Base-by-base conservation (phyloP, 1,140 invertebrate species). In the Coptotermes formosanus region DNA sequence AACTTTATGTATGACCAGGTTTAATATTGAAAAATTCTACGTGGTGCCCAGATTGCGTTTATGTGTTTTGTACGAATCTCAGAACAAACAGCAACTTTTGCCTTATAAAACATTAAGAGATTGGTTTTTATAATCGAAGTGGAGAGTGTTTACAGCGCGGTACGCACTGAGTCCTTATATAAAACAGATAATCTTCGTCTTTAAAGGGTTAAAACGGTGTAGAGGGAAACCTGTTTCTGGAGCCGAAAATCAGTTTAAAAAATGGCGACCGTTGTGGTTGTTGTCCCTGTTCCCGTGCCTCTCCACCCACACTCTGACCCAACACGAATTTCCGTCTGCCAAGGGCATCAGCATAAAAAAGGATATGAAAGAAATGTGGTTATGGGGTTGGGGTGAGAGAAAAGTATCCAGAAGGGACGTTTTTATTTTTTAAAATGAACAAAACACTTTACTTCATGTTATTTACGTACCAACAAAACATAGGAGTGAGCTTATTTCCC, bases 281-380 rank as follows among this genome's bases (percentile, higher is more conserved):
- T 75, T 75, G n/a, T 16, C 8, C 64, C 9, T 16, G 25, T 75
- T 25, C 64, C 25, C 64, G 25, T 11, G n/a, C 6, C 7, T 12
- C 25, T 2, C 25, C 25, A n/a, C 64, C 64, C 64, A 75, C 6
- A 75, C 64, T 12, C n/a, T 75, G 25, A n/a, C 25, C 64, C 64
- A 30, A 25, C 64, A 75, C 14, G 64, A 75, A 75, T 75, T 75
- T 75, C 64, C 64, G 64, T 75, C 64, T 75, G 64, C 64, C 64
- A 75, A 75, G 64, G 64, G 64, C 64, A 14, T 75, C 64, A 25
- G 64, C 25, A 75, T n/a, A 75, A 75, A 75, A 75, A 75, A 30
- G 64, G n/a, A 75, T 30, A 75, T 25, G n/a, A 75, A 75, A 75
- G 64, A 75, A 75, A 75, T 75, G n/a, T 75, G 9, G n/a, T 25